Evolutionary conservation across 2,888 invertebrate genomes (phyloP).

Genomic region (Scaptomyza cyrtandrae): DNA sequence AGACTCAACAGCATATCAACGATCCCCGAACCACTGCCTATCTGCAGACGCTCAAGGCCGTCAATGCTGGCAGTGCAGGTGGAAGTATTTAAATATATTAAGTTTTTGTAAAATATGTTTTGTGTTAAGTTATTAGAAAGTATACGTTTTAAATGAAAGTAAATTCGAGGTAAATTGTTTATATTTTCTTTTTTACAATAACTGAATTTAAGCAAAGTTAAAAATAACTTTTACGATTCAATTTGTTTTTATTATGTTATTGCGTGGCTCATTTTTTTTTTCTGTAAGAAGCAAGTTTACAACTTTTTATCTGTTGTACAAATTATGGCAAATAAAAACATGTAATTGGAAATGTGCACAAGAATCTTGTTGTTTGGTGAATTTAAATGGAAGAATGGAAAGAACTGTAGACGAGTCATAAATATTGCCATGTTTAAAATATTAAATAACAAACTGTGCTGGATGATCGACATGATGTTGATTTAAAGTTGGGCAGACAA

Average conservation of each 20-base stretch:
- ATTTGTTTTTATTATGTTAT: conserved; percentile 49
- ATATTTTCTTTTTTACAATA: too few species aligned
- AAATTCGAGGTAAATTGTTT: too few species aligned
- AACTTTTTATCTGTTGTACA: conserved; percentile 58
- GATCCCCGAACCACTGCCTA: conserved; percentile 74
- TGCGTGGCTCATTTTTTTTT: conserved; percentile 8
- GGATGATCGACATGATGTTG: conserved; percentile 29
- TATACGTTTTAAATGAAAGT: too few species aligned
- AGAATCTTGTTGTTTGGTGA: conserved; percentile 36
- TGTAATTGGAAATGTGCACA: conserved; percentile 41
- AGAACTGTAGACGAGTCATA: conserved; percentile 11
- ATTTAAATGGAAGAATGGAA: conserved; percentile 21
- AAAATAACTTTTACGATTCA: conserved; percentile 34
- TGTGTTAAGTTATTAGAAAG: too few species aligned
- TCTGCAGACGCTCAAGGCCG: conserved; percentile 39
- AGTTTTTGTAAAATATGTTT: neutral
- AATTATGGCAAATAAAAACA: conserved; percentile 51
- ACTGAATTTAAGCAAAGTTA: too few species aligned
- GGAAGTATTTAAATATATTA: neutral
- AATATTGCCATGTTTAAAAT: conserved; percentile 55
- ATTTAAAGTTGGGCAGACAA: conserved; percentile 13
- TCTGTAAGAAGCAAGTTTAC: conserved; percentile 32
- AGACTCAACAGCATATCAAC: conserved; percentile 81
- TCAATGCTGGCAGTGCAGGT: neutral
- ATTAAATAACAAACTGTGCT: conserved; percentile 76